Base-by-base conservation (phyloP, 1,140 invertebrate genomes). In the Thaumatotibia leucotreta region DNA sequence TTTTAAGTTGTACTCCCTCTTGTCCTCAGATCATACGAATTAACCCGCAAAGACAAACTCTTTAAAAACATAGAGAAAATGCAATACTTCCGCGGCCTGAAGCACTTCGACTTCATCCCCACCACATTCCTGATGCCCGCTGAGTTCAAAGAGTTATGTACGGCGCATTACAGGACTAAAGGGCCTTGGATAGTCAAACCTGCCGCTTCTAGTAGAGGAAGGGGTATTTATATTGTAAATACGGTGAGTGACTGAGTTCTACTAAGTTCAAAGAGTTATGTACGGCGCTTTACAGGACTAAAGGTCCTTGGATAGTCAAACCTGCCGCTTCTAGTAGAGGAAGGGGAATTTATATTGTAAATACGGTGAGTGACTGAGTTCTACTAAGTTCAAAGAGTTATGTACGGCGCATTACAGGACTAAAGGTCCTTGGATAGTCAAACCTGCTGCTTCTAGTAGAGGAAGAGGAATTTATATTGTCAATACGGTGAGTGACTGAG, bases 51-150 rank as follows among this genome's bases (percentile, higher is more conserved):
- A 84, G 98, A 99, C 90, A 94, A 97, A 11, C 92, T 99, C 50
- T 98, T 98, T 86, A 98, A 98, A 90, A 98, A 98, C 84, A 98
- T 98, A 71, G 97, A 98, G 84, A 95, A 95, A 72, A 97, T 98
- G 96, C 97, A 98, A 82, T 95, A 97, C 79, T 93, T 95, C 65
- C 95, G 97, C 79, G 97, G 97, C 1, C 83, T 94, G 52, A 96
- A 97, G 79, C 95, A 98, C 87, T 97, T 98, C 85, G 96, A 98
- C 88, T 98, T 98, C 84, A 95, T 99, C 72, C 97, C 97, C 0
- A 95, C 96, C 76, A 98, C 97, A 10, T 99, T 97, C 92, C 93
- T 99, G 4, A 93, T 98, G 91, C 97, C 97, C 0, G 92, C 92
- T 22, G 97, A 98, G 85, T 97, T 93, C 49, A 93, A 94, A 69